A percentile compares a stretch with the other conserved stretches of the same genome.
Evolutionary conservation across 2,888 invertebrate genomes (phyloP).

Genomic region (Phengaris arion): DNA sequence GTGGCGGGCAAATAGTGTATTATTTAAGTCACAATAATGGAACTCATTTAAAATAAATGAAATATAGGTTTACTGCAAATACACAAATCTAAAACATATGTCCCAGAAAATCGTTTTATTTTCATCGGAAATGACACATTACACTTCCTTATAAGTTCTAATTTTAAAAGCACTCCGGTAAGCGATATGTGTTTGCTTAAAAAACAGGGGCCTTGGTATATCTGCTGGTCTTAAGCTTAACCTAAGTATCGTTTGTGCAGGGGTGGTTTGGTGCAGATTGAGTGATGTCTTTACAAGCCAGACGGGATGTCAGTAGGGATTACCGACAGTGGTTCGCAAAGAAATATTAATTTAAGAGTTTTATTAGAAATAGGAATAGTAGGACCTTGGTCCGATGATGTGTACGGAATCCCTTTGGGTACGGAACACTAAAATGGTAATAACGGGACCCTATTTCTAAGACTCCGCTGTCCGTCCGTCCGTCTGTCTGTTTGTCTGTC

Average conservation of each 20-base stretch:
- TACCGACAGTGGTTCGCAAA: slow-evolving; percentile 51
- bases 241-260: slow-evolving; percentile 52
- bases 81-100: slow-evolving; percentile 3
- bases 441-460: too few species aligned
- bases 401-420: too few species aligned
- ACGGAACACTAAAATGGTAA: too few species aligned
- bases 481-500: too few species aligned
- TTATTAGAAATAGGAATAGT: too few species aligned
- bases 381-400: too few species aligned
- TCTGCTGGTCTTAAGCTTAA: slow-evolving; percentile 40
- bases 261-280: slow-evolving; percentile 68
- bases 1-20: background rate
- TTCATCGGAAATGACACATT: slow-evolving; percentile 72
- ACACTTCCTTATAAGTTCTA: slow-evolving; percentile 48
- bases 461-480: too few species aligned
- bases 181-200: slow-evolving; percentile 23
- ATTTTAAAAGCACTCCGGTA: slow-evolving; percentile 40
- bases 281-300: slow-evolving; percentile 76
- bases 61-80: background rate
- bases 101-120: slow-evolving; percentile 32
- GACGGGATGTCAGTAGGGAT: slow-evolving; percentile 62
- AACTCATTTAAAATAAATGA: slow-evolving; percentile 25
- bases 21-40: background rate
- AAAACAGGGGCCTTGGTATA: slow-evolving; percentile 40
- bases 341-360: background rate